Evolutionary conservation across 2,888 invertebrate genomes (phyloP), one percentile per base, ranked within the genome.

Genomic region (Epistrophe eligans): DNA sequence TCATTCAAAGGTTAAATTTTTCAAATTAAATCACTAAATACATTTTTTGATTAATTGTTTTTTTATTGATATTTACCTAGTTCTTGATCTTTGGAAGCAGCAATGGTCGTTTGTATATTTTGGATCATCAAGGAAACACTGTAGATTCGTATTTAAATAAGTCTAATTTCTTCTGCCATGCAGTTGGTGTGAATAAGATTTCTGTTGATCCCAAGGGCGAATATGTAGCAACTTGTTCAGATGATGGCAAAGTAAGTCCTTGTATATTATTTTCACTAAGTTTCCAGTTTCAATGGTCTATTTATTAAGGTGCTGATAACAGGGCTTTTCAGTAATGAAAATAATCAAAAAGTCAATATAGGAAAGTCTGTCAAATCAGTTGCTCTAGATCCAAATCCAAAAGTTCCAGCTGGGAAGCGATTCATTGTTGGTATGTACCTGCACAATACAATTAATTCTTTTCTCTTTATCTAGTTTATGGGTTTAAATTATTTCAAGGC

Each of bases 161-260:
- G 55, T 89, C 90, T 90, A 96, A 96, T 90, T 93, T 97, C 50
- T 95, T 95, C 89, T 89, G 90, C 0, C 99, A 99, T 90, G 95
- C 97, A 1, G 97, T 98, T 1, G 97, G 98, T 11, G 98, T 99
- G 0, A 99, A 99, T 93, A 97, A 97, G 91, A 97, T 99, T 89
- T 98, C 98, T 58, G 97, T 99, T 87, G 99, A 99, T 92, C 93
- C 95, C 32, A 97, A 96, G 90, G 99, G 99, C 17, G 98, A 99
- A 92, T 97, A 96, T 91, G 95, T 99, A 32, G 98, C 98, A 0
- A 97, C 97, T 66, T 98, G 98, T 92, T 97, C 98, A 0, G 97
- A 98, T 91, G 98, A 98, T 92, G 98, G 98, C 73, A 96, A 96
- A 91, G 96, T 96, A 89, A 89, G 89, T 89, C 10, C 2, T 11